phyloP scores from a whole-genome alignment of 2,113 vertebrate genomes.

The Melospiza melodia region DNA sequence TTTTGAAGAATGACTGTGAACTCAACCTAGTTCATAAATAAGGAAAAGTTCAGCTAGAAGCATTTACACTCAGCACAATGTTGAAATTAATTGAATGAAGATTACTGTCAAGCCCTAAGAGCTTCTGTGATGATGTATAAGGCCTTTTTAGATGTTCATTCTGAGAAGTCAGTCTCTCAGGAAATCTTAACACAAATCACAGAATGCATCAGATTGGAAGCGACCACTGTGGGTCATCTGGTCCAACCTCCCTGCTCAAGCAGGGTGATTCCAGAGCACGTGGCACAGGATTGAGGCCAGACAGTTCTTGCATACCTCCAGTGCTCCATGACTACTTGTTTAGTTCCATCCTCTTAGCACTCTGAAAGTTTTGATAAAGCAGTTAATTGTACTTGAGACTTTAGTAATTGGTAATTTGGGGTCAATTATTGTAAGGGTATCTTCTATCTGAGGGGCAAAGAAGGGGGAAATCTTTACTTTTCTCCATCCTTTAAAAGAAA shows the following conservation, averaged over 20 bases:
- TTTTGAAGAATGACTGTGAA: not conserved
- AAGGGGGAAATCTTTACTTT: not conserved
- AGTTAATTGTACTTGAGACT: not conserved
- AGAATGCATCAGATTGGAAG: not conserved
- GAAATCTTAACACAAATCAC: not conserved
- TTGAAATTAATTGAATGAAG: not conserved
- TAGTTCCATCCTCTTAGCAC: not conserved
- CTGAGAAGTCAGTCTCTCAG: not conserved
- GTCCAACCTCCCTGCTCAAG: not conserved
- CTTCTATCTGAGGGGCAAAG: not conserved
- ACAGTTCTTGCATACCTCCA: not conserved
- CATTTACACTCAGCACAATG: not conserved
- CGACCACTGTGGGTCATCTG: not conserved
- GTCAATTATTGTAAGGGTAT: not conserved
- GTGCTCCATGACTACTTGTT: not conserved
- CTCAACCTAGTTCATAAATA: not conserved
- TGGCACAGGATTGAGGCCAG: not conserved
- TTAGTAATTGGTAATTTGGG: not conserved
- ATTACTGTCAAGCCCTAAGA: not conserved
- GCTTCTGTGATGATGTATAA: not conserved
- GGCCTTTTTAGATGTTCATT: not conserved
- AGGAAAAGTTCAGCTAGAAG: not conserved
- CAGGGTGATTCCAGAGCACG: not conserved
- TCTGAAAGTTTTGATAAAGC: not conserved
- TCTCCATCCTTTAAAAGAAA: not conserved